phyloP scores from a whole-genome alignment of 2,888 invertebrate species.

The Zeuzera pyrina region DNA sequence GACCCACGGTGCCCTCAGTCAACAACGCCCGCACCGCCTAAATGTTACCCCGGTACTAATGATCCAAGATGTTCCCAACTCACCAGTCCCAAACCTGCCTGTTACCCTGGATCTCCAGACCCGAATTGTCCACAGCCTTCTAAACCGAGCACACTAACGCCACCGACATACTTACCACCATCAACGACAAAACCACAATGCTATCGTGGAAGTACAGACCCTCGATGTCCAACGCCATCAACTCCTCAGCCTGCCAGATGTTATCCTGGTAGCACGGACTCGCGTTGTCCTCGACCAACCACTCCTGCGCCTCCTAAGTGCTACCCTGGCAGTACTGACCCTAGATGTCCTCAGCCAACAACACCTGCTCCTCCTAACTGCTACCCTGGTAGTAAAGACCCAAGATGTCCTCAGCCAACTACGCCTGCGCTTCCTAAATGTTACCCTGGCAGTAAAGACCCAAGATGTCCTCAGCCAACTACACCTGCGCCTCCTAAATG shows the following conservation, averaged over 20 bases:
- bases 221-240: conserved; percentile 16
- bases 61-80: conserved; percentile 34
- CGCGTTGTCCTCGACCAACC: conserved; percentile 27
- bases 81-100: conserved; percentile 17
- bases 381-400: conserved; percentile 34
- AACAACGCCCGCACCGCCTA: conserved; percentile 23
- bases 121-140: conserved; percentile 31
- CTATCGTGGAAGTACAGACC: conserved; percentile 14
- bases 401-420: conserved; percentile 31
- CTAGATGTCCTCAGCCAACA: conserved; percentile 15
- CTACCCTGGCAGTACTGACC: conserved; percentile 30
- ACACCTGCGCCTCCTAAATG: conserved; percentile 18
- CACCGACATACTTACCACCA: conserved; percentile 27
- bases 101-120: conserved; percentile 25
- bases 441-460: conserved; percentile 29
- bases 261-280: conserved; percentile 12
- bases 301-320: conserved; percentile 22
- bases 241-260: conserved; percentile 6
- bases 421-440: conserved; percentile 17
- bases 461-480: conserved; percentile 22
- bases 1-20: conserved; percentile 29
- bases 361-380: conserved; percentile 21
- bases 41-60: conserved; percentile 23
- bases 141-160: too few species aligned
- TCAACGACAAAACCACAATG: conserved; percentile 16